A percentile compares a stretch with the other conserved stretches of the same genome.
These are phyloP conservation scores for Cotesia glomerata DNA, from an alignment of 1,140 invertebrate genomes.

Conservation along the genomic window DNA sequence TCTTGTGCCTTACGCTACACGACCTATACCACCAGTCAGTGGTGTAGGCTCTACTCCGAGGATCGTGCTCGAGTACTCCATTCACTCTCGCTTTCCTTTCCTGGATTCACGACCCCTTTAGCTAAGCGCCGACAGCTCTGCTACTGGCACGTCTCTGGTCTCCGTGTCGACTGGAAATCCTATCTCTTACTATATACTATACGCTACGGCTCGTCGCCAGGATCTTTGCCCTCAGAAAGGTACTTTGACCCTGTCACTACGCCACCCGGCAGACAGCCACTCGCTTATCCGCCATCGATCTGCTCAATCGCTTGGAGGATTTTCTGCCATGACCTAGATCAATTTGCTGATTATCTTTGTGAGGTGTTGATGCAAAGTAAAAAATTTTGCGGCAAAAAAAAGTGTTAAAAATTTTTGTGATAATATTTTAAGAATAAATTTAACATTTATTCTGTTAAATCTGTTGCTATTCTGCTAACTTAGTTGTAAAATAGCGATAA, in stretches of 20 bases:
- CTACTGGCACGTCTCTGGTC: constrained; percentile 2
- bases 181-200: neutral
- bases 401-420: too few relatives aligned
- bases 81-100: constrained; percentile 36
- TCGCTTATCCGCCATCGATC: neutral
- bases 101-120: constrained; percentile 35
- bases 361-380: too few relatives aligned
- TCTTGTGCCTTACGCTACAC: neutral
- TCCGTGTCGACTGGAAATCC: neutral
- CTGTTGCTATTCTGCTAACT: too few relatives aligned
- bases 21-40: neutral
- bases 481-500: too few relatives aligned
- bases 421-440: too few relatives aligned
- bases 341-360: too few relatives aligned
- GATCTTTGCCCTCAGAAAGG: neutral
- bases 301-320: neutral
- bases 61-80: constrained; percentile 36
- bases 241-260: neutral
- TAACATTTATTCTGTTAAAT: too few relatives aligned
- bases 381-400: too few relatives aligned
- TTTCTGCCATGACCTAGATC: neutral
- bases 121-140: constrained; percentile 12
- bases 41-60: neutral
- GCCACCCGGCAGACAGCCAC: neutral
- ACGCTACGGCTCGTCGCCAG: neutral